phyloP scores from a whole-genome alignment of 1,140 invertebrate genomes.

The Eriosoma lanigerum region DNA sequence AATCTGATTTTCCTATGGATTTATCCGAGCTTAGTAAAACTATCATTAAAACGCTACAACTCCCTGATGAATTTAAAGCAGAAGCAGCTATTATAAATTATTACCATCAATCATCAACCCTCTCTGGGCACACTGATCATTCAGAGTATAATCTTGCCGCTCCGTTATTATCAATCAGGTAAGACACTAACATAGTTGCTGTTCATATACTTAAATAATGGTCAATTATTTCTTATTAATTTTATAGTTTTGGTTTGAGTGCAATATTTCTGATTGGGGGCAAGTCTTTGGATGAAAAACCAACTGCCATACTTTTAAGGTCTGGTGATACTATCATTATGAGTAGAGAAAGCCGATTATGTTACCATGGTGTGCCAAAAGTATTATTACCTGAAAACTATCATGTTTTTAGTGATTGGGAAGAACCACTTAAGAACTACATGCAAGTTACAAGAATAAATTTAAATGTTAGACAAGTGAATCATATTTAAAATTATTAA shows the following conservation, averaged over 20 bases:
- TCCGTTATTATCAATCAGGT: constrained; percentile 85
- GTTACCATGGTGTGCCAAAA: constrained; percentile 82
- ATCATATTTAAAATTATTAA: background rate
- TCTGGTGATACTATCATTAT: constrained; percentile 84
- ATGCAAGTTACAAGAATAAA: constrained; percentile 65
- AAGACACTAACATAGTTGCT: constrained; percentile 29
- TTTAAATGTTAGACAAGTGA: constrained; percentile 75
- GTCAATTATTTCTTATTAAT: background rate
- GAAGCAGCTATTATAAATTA: constrained; percentile 94
- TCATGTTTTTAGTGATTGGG: constrained; percentile 54
- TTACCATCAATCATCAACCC: constrained; percentile 86
- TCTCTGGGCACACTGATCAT: constrained; percentile 88
- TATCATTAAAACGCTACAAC: constrained; percentile 67
- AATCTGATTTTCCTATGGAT: constrained; percentile 71
- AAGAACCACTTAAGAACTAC: constrained; percentile 17
- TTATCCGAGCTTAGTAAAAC: constrained; percentile 66
- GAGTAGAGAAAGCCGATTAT: constrained; percentile 72
- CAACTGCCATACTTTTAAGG: constrained; percentile 69
- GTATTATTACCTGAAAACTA: constrained; percentile 63
- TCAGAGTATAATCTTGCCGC: constrained; percentile 82
- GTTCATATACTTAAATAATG: too few relatives aligned
- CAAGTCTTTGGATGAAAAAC: constrained; percentile 64
- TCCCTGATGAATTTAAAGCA: constrained; percentile 66
- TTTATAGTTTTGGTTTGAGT: constrained; percentile 79
- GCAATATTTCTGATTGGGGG: constrained; percentile 85